These are phyloP conservation scores for Ictalurus punctatus DNA, from an alignment of 2,113 vertebrate species.

Conservation along the genomic window DNA sequence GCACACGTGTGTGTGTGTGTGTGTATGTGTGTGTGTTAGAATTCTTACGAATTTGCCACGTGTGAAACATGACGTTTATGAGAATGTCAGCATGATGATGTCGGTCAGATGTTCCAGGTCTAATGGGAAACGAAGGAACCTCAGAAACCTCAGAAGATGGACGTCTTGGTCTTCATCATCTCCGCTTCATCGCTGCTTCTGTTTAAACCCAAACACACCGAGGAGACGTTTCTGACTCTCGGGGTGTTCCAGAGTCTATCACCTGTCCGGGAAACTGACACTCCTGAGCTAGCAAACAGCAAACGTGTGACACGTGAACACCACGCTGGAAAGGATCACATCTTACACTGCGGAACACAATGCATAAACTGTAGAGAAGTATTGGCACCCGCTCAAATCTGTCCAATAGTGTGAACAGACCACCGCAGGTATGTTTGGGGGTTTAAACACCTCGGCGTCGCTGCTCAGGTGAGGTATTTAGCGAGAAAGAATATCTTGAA, in stretches of 20 bases:
- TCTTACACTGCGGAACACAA: neutral
- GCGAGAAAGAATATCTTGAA: neutral
- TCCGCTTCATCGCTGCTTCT: neutral
- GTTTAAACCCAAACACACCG: neutral
- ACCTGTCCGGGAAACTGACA: neutral
- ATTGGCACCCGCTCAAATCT: neutral
- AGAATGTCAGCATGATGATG: slow-evolving; percentile 10
- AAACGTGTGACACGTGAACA: neutral
- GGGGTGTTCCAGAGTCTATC: neutral
- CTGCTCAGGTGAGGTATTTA: neutral
- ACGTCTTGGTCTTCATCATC: neutral
- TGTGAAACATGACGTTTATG: neutral
- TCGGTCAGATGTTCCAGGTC: slow-evolving; percentile 10
- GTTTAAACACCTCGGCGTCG: neutral
- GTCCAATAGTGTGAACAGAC: neutral
- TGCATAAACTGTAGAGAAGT: neutral
- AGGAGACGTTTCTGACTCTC: neutral
- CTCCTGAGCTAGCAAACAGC: neutral
- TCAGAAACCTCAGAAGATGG: neutral
- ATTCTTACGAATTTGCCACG: neutral
- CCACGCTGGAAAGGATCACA: neutral
- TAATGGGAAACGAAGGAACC: neutral
- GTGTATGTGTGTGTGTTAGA: neutral
- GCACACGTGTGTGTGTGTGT: neutral
- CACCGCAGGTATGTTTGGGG: neutral